A percentile compares a stretch with the other conserved stretches of the same genome.
Conservation (phyloP, 1,140 invertebrate genomes). For the Drosophila mayri region DNA sequence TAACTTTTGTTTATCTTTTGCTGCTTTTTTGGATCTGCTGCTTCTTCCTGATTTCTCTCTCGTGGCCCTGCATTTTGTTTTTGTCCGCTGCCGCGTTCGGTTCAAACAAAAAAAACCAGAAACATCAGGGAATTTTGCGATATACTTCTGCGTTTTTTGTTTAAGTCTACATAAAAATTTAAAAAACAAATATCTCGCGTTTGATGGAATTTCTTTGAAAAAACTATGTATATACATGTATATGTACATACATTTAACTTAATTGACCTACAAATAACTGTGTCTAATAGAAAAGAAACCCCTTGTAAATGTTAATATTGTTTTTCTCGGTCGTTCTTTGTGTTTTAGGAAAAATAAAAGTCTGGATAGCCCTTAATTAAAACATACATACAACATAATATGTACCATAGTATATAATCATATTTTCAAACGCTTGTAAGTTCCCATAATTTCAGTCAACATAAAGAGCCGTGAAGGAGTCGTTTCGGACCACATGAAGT, state of each 20-base stretch:
- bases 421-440: too few relatives aligned
- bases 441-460: too few relatives aligned
- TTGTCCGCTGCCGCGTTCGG: conserved; percentile 51
- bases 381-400: too few relatives aligned
- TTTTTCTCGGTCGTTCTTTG: too few relatives aligned
- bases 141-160: conserved; percentile 6
- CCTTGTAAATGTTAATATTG: too few relatives aligned
- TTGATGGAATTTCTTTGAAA: background rate
- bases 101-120: conserved; percentile 15
- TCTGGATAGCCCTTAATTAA: too few relatives aligned
- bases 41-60: conserved; percentile 23
- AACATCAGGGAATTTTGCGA: conserved; percentile 3
- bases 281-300: background rate
- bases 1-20: conserved; percentile 79
- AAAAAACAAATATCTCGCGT: background rate
- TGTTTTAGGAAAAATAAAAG: too few relatives aligned
- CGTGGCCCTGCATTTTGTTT: conserved; percentile 35
- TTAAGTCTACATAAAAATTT: background rate
- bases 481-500: background rate
- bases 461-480: too few relatives aligned
- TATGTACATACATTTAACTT: too few relatives aligned
- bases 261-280: background rate
- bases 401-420: too few relatives aligned
- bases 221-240: background rate
- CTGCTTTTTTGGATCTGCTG: conserved; percentile 32